A percentile compares a stretch with the other conserved stretches of the same genome.
Conservation (phyloP, 2,113 vertebrate species). For the Strix aluco region DNA sequence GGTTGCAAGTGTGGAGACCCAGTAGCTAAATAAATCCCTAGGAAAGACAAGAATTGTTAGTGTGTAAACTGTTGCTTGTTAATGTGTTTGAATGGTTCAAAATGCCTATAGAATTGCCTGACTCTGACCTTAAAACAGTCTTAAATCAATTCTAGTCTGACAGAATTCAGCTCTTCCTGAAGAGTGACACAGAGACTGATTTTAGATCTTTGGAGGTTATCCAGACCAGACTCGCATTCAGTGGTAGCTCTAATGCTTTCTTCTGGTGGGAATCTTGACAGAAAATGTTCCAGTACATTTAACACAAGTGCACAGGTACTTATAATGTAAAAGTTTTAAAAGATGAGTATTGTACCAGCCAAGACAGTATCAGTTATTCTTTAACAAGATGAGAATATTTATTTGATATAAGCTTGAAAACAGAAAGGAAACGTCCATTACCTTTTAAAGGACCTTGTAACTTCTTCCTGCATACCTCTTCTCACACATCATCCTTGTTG, state of each 20-base stretch:
- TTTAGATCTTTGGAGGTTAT: background rate
- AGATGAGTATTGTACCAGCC: background rate
- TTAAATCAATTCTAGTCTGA: background rate
- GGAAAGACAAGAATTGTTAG: background rate
- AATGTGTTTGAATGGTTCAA: background rate
- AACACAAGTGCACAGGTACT: background rate
- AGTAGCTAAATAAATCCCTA: background rate
- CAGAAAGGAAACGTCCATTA: background rate
- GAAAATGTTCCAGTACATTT: background rate
- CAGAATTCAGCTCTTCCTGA: background rate
- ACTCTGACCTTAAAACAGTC: background rate
- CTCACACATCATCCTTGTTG: rapidly evolving
- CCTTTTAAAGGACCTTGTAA: background rate
- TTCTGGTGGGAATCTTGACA: background rate
- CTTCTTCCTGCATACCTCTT: background rate
- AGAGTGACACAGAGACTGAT: background rate
- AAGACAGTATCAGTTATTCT: background rate
- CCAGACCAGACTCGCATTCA: background rate
- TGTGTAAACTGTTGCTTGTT: background rate
- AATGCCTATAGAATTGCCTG: background rate
- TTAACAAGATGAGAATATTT: background rate
- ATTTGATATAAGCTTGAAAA: background rate
- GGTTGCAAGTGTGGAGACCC: background rate
- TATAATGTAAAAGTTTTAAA: background rate
- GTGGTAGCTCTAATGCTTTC: background rate